Conservation (phyloP, 2,797 vertebrate species). For the Semotilus atromaculatus region DNA sequence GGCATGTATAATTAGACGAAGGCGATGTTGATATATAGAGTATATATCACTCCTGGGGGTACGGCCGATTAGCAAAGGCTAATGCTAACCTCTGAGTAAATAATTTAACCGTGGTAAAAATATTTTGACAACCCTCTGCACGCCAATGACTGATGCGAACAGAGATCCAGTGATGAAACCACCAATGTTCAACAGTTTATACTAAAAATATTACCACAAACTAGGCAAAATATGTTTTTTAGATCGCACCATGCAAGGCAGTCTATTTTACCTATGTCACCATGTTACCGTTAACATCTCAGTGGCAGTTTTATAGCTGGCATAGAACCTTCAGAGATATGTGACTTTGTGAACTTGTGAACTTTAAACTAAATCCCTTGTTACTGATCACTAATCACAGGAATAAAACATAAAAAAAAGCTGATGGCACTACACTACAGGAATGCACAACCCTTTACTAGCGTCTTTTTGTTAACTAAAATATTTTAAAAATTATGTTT, state of each 20-base stretch:
- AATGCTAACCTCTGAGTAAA: constrained; percentile 39
- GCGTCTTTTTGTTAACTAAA: background rate
- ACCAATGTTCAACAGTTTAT: constrained; percentile 2
- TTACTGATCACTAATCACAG: background rate
- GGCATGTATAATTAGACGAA: constrained; percentile 48
- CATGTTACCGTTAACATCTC: background rate
- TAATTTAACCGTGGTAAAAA: constrained; percentile 50
- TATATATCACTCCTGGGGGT: constrained; percentile 26
- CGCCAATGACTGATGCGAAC: constrained; percentile 22
- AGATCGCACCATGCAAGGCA: background rate
- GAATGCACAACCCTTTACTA: background rate
- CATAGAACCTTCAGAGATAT: background rate
- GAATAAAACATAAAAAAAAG: background rate
- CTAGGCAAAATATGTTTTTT: constrained; percentile 2
- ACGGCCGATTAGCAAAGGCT: constrained; percentile 50
- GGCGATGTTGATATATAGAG: constrained; percentile 33
- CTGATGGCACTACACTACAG: too few species aligned
- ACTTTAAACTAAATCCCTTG: too few species aligned
- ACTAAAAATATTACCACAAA: constrained; percentile 16
- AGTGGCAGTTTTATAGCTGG: background rate
- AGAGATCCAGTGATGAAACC: background rate
- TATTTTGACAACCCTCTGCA: constrained; percentile 21
- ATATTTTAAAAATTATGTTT: too few species aligned
- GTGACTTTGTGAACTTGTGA: too few species aligned
- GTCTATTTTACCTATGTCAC: too few species aligned